Percentiles rank a stretch among this genome's conserved stretches.
Conservation (phyloP, 2,797 vertebrate genomes). For the Rhadinocentrus ornatus region DNA sequence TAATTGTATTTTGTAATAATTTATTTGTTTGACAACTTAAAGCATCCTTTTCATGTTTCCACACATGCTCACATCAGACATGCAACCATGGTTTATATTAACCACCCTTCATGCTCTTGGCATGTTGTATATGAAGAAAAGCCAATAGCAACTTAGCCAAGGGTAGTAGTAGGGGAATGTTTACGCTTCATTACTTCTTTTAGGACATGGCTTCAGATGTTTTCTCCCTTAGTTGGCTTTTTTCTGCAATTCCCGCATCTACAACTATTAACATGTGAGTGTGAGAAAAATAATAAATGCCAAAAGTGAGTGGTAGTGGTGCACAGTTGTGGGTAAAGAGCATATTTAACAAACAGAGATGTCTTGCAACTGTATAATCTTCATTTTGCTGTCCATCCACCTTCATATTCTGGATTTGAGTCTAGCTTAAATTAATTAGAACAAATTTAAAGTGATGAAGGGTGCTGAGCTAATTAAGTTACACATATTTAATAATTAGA, state of each 20-base stretch:
- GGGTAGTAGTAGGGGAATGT: not conserved
- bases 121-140: not conserved
- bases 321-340: no score
- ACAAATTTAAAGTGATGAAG: no score
- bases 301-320: no score
- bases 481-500: no score
- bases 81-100: not conserved
- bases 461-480: no score
- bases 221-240: not conserved
- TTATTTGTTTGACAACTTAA: not conserved
- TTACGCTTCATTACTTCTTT: not conserved
- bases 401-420: no score
- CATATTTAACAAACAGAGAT: no score
- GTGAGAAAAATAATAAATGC: not conserved
- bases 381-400: no score
- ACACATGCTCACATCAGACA: not conserved
- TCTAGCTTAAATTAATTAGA: no score
- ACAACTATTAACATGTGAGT: not conserved
- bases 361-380: no score
- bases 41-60: not conserved
- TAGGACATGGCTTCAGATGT: not conserved
- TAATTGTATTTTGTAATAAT: no score
- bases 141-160: not conserved
- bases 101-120: not conserved
- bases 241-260: not conserved